Evolutionary conservation across 53 echinoderm and acorn worm species (phyloP).

Genomic region (Arbacia lixula): DNA sequence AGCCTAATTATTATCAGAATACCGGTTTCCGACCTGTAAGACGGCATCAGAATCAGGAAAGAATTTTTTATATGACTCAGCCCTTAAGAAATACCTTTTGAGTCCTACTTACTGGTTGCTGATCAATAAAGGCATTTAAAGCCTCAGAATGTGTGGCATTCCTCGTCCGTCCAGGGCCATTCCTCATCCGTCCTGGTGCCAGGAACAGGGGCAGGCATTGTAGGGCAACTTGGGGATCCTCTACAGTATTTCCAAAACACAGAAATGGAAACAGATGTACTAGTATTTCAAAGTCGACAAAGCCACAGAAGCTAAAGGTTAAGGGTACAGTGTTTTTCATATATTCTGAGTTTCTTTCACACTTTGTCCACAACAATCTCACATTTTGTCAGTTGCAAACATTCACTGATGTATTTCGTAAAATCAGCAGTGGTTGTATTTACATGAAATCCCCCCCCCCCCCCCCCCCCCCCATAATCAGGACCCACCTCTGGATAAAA

Average conservation of each 20-base stretch:
- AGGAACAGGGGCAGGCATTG: slow-evolving; percentile 60
- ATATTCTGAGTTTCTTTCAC: slow-evolving; percentile 10
- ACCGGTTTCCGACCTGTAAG: slow-evolving; percentile 15
- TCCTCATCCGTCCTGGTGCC: slow-evolving; percentile 61
- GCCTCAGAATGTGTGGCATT: slow-evolving; percentile 61
- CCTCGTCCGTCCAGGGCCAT: slow-evolving; percentile 39
- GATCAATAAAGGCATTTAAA: slow-evolving; percentile 64
- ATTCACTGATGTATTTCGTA: slow-evolving; percentile 11
- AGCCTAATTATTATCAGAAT: background rate
- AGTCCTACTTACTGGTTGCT: slow-evolving; percentile 53
- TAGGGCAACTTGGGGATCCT: slow-evolving; percentile 39
- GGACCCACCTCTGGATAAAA: too few species aligned
- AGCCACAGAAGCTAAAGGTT: slow-evolving; percentile 7
- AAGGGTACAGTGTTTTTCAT: slow-evolving; percentile 11
- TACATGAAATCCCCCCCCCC: slow-evolving; percentile 5
- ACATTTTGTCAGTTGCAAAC: slow-evolving; percentile 16
- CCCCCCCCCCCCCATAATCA: too few species aligned
- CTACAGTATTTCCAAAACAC: slow-evolving; percentile 18
- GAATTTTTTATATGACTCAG: background rate
- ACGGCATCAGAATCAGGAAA: slow-evolving; percentile 12
- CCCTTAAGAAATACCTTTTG: slow-evolving; percentile 22
- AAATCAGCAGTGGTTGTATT: slow-evolving; percentile 15
- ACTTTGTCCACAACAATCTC: slow-evolving; percentile 18
- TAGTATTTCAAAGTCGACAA: too few species aligned
- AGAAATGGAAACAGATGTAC: slow-evolving; percentile 20